Evolutionary conservation across 2,797 vertebrate species (phyloP).

Genomic region (Chlorospingus semifuscus): DNA sequence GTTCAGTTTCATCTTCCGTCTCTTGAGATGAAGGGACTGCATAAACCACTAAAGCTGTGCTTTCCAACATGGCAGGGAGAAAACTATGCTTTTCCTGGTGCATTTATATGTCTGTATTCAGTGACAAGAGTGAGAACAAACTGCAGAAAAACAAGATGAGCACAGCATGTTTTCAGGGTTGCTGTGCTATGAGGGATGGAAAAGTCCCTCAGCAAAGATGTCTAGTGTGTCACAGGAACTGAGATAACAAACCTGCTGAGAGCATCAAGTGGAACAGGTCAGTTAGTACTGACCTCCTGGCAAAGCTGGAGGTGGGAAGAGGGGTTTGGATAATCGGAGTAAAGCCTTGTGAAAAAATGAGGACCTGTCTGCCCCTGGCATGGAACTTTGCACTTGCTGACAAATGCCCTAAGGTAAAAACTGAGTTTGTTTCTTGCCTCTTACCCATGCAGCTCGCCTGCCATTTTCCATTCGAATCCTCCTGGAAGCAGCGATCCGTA

Average conservation of each 20-base stretch:
- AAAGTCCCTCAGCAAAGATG: not conserved
- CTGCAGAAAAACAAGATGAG: not conserved
- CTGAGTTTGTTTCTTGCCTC: not conserved
- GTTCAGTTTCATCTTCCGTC: not conserved
- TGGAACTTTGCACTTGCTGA: not conserved
- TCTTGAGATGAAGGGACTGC: not conserved
- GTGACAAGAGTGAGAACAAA: not conserved
- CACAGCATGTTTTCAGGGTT: not conserved
- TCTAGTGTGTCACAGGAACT: not conserved
- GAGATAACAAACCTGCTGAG: not conserved
- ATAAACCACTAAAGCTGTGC: not conserved
- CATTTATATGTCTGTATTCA: not conserved
- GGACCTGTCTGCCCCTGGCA: not conserved
- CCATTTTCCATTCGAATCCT: slow-evolving; percentile 94
- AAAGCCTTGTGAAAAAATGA: not conserved
- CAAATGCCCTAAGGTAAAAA: not conserved
- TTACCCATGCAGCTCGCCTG: slow-evolving; percentile 75
- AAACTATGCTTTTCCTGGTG: not conserved
- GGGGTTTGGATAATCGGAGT: not conserved
- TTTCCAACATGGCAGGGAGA: not conserved
- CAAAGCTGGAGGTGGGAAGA: not conserved
- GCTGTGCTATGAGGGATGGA: not conserved
- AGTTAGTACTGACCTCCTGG: not conserved
- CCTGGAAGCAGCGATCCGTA: slow-evolving; percentile 91
- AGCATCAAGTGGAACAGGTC: not conserved